Conservation (phyloP, 2,113 vertebrate species). For the Gnathonemus longibarbis region DNA sequence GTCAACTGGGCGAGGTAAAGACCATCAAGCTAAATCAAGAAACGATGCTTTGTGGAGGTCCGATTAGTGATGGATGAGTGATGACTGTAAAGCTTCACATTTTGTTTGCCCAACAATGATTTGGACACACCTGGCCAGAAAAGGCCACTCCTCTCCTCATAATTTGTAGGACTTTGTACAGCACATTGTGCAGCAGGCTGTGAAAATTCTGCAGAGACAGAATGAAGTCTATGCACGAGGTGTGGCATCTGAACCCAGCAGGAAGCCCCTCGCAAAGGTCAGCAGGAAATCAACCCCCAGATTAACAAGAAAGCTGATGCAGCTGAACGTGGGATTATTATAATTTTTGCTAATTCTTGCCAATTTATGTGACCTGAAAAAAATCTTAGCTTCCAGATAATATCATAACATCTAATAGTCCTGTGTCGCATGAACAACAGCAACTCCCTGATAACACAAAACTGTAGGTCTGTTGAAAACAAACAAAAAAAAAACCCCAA, state of each 20-base stretch:
- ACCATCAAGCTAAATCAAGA: neutral
- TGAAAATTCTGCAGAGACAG: neutral
- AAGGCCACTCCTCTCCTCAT: neutral
- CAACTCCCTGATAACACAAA: neutral
- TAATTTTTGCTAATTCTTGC: neutral
- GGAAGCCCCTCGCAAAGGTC: neutral
- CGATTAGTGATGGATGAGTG: neutral
- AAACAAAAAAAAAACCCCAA: neutral
- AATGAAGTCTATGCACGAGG: neutral
- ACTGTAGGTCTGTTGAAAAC: neutral
- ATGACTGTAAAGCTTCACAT: neutral
- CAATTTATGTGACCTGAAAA: neutral
- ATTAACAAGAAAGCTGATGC: neutral
- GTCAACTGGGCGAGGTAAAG: neutral
- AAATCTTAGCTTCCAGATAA: neutral
- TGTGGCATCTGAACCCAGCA: neutral
- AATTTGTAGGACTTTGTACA: neutral
- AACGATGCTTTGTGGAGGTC: neutral
- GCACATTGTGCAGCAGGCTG: neutral
- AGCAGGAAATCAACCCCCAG: neutral
- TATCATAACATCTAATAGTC: neutral
- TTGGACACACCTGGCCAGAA: neutral
- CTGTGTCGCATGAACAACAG: neutral
- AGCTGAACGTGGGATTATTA: neutral
- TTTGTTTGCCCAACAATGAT: neutral